phyloP scores from a whole-genome alignment of 2,888 invertebrate genomes.

The Fissipunctia ypsillon region DNA sequence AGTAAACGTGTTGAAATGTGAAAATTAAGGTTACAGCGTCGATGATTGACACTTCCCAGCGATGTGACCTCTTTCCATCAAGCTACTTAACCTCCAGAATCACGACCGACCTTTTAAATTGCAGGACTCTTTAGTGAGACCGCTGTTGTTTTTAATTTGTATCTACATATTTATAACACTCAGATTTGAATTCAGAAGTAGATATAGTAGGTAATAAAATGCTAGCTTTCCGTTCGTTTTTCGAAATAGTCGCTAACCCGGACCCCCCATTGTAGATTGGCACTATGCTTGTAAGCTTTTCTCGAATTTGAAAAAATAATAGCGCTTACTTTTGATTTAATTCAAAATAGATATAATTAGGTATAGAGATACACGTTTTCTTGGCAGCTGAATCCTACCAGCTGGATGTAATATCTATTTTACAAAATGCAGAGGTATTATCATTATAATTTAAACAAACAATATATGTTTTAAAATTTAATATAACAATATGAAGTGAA shows the following conservation, averaged over 20 bases:
- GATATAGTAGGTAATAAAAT: neutral
- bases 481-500: constrained; percentile 8
- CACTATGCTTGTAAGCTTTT: neutral
- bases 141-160: constrained; percentile 21
- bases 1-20: constrained; percentile 1
- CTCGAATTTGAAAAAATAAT: neutral
- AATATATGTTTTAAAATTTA: constrained; percentile 7
- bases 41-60: constrained; percentile 53
- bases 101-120: constrained; percentile 55
- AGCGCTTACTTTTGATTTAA: neutral
- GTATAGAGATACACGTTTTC: neutral
- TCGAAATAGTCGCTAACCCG: neutral
- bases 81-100: constrained; percentile 58
- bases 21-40: constrained; percentile 49
- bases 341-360: neutral
- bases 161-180: constrained; percentile 8
- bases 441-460: constrained; percentile 19
- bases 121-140: constrained; percentile 22
- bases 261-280: neutral
- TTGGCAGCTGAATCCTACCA: neutral
- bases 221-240: neutral
- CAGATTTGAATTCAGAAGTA: constrained; percentile 4
- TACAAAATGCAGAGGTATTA: constrained; percentile 10
- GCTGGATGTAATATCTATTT: neutral
- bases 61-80: constrained; percentile 44